phyloP scores from a whole-genome alignment of 2,888 invertebrate species.

The Ectropis crepuscularia region DNA sequence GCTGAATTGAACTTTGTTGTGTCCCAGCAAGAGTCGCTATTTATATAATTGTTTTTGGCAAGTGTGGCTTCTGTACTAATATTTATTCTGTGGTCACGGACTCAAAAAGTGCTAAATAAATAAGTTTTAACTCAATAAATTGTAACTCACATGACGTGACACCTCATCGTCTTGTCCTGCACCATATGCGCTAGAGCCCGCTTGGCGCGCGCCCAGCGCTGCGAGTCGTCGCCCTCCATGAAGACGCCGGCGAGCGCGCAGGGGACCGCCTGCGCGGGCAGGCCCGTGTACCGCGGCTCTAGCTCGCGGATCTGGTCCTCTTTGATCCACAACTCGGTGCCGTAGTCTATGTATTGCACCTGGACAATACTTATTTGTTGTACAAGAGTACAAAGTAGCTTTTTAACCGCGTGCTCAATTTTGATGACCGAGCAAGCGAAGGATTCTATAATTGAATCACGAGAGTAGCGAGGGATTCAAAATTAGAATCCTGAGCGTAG shows the following conservation, averaged over 20 bases:
- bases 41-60: no score
- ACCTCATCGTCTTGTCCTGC: conserved; percentile 53
- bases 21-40: no score
- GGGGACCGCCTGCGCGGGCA: conserved; percentile 85
- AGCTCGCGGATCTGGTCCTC: conserved; percentile 81
- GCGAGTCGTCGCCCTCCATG: conserved; percentile 47
- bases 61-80: no score
- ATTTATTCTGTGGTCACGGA: background rate
- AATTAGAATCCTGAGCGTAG: no score
- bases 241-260: conserved; percentile 79
- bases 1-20: no score
- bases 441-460: no score
- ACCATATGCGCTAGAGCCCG: conserved; percentile 46
- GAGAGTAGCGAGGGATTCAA: no score
- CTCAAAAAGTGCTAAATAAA: background rate
- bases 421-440: no score
- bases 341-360: conserved; percentile 89
- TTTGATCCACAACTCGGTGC: conserved; percentile 84
- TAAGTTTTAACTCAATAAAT: conserved; percentile 47
- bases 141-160: conserved; percentile 63
- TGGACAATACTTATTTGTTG: no score
- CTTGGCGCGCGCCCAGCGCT: conserved; percentile 60
- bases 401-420: no score
- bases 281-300: conserved; percentile 75
- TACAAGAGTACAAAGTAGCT: no score